phyloP scores from a whole-genome alignment of 2,888 invertebrate species.

The Drosophila formosana region DNA sequence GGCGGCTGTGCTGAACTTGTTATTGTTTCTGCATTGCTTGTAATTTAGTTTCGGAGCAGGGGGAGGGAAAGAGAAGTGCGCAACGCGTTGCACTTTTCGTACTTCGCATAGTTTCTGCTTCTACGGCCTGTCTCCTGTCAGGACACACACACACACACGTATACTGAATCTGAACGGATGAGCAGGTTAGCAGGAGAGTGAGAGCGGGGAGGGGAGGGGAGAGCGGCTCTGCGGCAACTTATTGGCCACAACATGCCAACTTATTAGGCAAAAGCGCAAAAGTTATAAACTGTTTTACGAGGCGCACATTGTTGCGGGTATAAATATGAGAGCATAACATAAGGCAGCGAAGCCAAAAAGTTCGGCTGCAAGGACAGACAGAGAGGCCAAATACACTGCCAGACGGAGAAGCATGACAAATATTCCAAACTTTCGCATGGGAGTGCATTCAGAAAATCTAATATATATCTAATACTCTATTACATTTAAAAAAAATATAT shows the following conservation, averaged over 20 bases:
- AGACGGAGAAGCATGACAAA: slow-evolving; percentile 1
- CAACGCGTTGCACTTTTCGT: slow-evolving; percentile 54
- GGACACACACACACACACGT: slow-evolving; percentile 17
- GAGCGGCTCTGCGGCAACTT: slow-evolving; percentile 67
- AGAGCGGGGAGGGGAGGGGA: neutral
- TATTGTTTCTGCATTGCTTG: slow-evolving; percentile 58
- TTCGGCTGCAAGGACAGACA: slow-evolving; percentile 32
- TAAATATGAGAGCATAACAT: slow-evolving; percentile 64
- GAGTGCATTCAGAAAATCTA: neutral
- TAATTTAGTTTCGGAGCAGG: slow-evolving; percentile 61
- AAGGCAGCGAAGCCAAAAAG: slow-evolving; percentile 51
- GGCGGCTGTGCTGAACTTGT: slow-evolving; percentile 41
- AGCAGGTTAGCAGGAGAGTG: slow-evolving; percentile 11
- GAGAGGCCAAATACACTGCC: neutral
- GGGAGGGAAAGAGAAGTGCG: neutral
- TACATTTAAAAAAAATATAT: too few relatives aligned
- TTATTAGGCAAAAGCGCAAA: slow-evolving; percentile 80
- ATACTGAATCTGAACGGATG: neutral
- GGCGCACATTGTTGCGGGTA: slow-evolving; percentile 72
- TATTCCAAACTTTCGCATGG: slow-evolving; percentile 7
- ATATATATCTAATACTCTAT: neutral
- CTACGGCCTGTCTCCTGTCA: slow-evolving; percentile 53
- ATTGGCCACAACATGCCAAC: slow-evolving; percentile 80
- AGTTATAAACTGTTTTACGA: slow-evolving; percentile 79
- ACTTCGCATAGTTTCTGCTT: slow-evolving; percentile 51